Evolutionary conservation across 2,888 invertebrate species (phyloP), one percentile per base, ranked within the genome.

Genomic region (Alsophila aescularia): DNA sequence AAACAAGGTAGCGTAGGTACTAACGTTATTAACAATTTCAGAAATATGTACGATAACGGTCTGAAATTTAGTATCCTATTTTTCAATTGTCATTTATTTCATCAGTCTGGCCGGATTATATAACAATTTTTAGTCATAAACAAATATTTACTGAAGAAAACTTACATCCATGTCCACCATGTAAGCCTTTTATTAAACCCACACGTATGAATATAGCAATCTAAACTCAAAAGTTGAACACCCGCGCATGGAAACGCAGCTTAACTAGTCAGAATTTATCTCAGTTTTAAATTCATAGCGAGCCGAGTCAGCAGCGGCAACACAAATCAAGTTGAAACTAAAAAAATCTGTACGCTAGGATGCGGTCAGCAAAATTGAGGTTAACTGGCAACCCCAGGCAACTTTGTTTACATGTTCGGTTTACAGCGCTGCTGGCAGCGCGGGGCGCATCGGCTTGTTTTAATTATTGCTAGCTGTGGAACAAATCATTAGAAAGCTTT

Each of bases 351-450:
- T 77, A 67, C 62, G 66, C 65, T 65, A 66, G 72, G 68, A 71
- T 72, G 73, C 73, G 72, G 77, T 74, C 72, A 67, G 71, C 72
- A 72, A 71, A 77, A 79, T 80, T 74, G 71, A 75, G 81, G 83
- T 81, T 81, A 81, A 82, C 79, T 76, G 77, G 72, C 55, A 56
- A 35, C 50, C 50, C 50, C 49, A 31, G 50, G 55, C 50, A 71
- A 73, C 75, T 79, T 81, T 83, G 84, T 86, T 86, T 83, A 81
- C 79, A 78, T 77, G 75, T 75, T 77, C 68, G 72, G 72, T 72
- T 72, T 77, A 73, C 72, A 52, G 55, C 72, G 61, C 73, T 62
- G 65, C 62, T 62, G 21, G 60, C 60, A 58, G 57, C 59, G 58
- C 68, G 21, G 54, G 36, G 64, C 71, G 70, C 72, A 72, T 69